Conservation (phyloP, 2,888 invertebrate species). For the Cerastis rubricosa region DNA sequence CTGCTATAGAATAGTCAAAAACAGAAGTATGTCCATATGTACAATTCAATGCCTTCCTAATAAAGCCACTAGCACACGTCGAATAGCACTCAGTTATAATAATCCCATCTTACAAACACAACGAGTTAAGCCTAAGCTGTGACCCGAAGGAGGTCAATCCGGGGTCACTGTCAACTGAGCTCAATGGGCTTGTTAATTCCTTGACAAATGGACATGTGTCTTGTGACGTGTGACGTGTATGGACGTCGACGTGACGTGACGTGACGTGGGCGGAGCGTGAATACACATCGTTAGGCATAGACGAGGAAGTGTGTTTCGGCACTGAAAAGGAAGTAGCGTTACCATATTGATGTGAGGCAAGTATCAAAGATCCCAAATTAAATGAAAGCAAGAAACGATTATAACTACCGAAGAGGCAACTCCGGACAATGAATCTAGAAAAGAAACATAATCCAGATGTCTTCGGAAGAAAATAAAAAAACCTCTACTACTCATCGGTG, state of each 20-base stretch:
- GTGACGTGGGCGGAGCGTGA: constrained; percentile 9
- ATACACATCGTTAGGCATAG: not conserved
- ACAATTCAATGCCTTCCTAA: constrained; percentile 22
- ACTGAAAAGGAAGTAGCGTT: constrained; percentile 28
- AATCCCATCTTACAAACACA: constrained; percentile 48
- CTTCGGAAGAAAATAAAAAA: not conserved
- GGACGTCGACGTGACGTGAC: constrained; percentile 6
- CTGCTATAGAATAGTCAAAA: not conserved
- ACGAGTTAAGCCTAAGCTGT: constrained; percentile 29
- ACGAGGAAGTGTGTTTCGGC: not conserved
- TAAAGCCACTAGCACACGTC: constrained; percentile 13
- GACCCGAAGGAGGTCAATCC: constrained; percentile 47
- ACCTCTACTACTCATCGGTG: not conserved
- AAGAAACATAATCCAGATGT: not conserved
- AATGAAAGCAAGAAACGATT: not conserved
- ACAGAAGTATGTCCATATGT: not conserved
- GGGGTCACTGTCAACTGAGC: constrained; percentile 54
- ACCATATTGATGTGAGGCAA: constrained; percentile 8
- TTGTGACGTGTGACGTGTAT: constrained; percentile 28
- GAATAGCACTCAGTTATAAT: constrained; percentile 12
- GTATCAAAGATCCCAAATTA: not conserved
- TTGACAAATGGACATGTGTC: constrained; percentile 57
- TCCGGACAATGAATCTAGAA: not conserved
- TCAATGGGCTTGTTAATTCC: constrained; percentile 61
- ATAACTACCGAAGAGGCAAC: not conserved